Evolutionary conservation across 2,888 invertebrate species (phyloP), one percentile per base, ranked within the genome.

Genomic region (Panzeria rudis): DNA sequence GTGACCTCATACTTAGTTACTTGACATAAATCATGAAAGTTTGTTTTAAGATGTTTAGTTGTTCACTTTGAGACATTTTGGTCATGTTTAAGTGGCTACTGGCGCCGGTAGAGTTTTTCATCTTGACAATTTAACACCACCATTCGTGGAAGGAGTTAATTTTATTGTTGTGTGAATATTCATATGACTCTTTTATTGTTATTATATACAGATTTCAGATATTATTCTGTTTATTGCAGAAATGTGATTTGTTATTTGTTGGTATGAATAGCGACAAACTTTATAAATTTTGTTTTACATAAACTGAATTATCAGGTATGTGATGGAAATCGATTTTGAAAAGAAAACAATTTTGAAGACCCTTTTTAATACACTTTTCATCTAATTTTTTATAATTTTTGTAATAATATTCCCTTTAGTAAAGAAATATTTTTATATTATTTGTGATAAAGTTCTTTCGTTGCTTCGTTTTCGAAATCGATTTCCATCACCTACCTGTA

Each of bases 1-100:
- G 85, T 85, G 85, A 85, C 85, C 85, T 85, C 81, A 82, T 81
- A 85, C 82, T 85, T 71, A 71, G 69, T 85, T 75, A 50, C 64
- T 73, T 62, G 85, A 69, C 59, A 82, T 82, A 85, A 82, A 85
- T 85, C 85, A 82, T 75, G 15, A 64, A 82, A 78, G 66, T 80
- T 80, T 79, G 23, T 61, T 72, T 32, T 20, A 50, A 32, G 68
- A 71, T 23, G 32, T 59, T 59, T 32, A 78, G 62, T 78, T 68
- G 50, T 82, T 56, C 47, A 17, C 4, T 83, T 69, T 73, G 72
- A 82, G 81, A 86, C 79, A 86, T 20, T 76, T 79, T 73, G 85
- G 83, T 86, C 77, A 79, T 86, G 84, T 86, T 87, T 76, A 86
- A 87, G 87, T 86, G 87, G 85, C 85, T 86, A 82, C 83, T 83